Evolutionary conservation across 2,888 invertebrate genomes (phyloP), one percentile per base, ranked within the genome.

Genomic region (Odiellus spinosus): DNA sequence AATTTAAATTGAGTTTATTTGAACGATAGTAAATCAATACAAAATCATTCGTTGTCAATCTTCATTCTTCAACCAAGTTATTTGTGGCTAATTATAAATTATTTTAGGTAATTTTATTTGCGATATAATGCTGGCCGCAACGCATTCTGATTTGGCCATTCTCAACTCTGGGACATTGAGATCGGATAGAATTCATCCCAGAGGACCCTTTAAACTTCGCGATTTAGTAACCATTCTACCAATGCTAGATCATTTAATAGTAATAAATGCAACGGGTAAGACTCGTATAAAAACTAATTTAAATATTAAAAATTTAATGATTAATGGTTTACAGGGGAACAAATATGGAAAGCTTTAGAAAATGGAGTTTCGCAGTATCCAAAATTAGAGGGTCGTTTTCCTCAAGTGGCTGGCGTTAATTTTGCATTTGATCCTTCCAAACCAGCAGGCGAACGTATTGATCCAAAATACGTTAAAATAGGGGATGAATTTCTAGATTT

Each of bases 141-240:
- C 85, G 0, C 80, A 82, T 1, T 84, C 86, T 0, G 88, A 90
- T 63, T 70, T 85, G 44, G 84, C 85, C 8, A 65, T 90, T 14
- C 67, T 90, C 39, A 90, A 90, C 67, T 85, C 87, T 0, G 88
- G 85, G n/a, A 84, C 84, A 14, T 75, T 85, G 55, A 68, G 84
- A 40, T 81, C 81, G 3, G 84, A 85, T 59, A 60, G 65, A 44
- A 71, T 84, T 2, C 87, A 88, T 66, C 76, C 80, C 1, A 78
- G 80, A 0, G 88, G 90, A 0, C 78, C 80, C 44, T 90, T 90
- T 66, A 82, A 78, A 1, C 76, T 87, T 61, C 75, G 84, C 10
- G 87, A 88, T 66, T 69, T 90, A 40, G 77, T 81, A 14, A 79
- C 76, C 55, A 77, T 90, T 40, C 75, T 90, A 46, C 88, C 88